Percentiles rank a stretch among this genome's conserved stretches.
phyloP scores from a whole-genome alignment of 2,113 vertebrate species.

The Myiagra hebetior region DNA sequence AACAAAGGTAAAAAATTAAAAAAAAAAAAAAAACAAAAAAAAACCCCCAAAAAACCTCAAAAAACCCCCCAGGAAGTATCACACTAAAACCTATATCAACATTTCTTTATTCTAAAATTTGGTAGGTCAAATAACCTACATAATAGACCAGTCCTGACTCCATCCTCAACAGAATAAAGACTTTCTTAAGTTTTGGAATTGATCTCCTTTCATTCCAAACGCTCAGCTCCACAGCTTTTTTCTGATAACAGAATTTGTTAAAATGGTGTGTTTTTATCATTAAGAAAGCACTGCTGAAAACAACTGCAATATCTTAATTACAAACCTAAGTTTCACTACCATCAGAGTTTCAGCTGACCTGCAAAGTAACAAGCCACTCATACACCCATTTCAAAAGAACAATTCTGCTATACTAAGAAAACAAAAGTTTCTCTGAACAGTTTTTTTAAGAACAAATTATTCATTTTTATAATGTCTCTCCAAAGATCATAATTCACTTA shows the following conservation, averaged over 20 bases:
- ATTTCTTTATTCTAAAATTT: not conserved
- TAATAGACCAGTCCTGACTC: not conserved
- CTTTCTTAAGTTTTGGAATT: not conserved
- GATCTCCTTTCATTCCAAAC: not conserved
- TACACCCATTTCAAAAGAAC: not conserved
- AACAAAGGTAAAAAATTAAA: not conserved
- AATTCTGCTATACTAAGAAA: not conserved
- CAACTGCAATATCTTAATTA: not conserved
- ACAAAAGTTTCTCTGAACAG: not conserved
- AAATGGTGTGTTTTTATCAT: not conserved
- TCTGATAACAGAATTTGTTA: not conserved
- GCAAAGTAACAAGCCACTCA: not conserved
- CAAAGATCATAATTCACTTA: not conserved
- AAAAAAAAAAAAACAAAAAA: no score
- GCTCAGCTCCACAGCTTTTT: not conserved
- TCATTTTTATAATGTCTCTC: not conserved
- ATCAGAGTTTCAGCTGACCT: not conserved
- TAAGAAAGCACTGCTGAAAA: not conserved
- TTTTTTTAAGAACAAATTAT: not conserved
- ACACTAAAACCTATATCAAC: fast-evolving
- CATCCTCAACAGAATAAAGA: not conserved
- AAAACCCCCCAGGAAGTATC: no score
- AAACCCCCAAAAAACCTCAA: no score
- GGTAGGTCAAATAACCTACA: not conserved
- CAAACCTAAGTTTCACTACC: not conserved